phyloP scores from a whole-genome alignment of 2,113 vertebrate species.

The Gnathonemus longibarbis region DNA sequence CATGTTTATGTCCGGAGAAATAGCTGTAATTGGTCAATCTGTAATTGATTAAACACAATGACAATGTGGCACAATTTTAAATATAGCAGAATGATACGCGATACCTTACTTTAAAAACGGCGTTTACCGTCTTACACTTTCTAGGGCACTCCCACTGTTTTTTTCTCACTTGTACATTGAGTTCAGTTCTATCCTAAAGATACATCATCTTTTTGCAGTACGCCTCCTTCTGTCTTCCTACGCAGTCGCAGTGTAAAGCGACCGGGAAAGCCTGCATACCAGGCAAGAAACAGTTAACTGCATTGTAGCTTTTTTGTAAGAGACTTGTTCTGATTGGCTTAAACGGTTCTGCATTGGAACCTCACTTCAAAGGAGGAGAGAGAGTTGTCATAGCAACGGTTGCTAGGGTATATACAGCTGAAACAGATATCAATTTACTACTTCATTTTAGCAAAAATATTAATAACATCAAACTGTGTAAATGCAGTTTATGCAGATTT shows the following conservation, averaged over 20 bases:
- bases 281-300: conserved; percentile 35
- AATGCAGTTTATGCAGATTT: background rate
- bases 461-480: background rate
- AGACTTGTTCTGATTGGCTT: conserved; percentile 38
- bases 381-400: conserved; percentile 58
- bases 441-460: conserved; percentile 29
- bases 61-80: background rate
- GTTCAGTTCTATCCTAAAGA: conserved; percentile 1
- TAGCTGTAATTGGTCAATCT: background rate
- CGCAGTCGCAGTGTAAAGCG: conserved; percentile 1
- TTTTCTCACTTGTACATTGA: conserved; percentile 7
- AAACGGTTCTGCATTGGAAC: conserved; percentile 49
- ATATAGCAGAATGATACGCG: background rate
- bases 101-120: background rate
- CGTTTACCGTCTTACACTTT: background rate
- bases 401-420: conserved; percentile 52
- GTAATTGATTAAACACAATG: background rate
- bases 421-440: conserved; percentile 49
- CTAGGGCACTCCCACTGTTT: background rate
- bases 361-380: conserved; percentile 41
- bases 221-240: background rate
- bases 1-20: background rate
- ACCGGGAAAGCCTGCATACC: background rate
- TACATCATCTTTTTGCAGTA: background rate
- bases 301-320: conserved; percentile 38